These are phyloP conservation scores for Euglossa dilemma DNA, from an alignment of 1,140 invertebrate genomes.

Conservation along the genomic window DNA sequence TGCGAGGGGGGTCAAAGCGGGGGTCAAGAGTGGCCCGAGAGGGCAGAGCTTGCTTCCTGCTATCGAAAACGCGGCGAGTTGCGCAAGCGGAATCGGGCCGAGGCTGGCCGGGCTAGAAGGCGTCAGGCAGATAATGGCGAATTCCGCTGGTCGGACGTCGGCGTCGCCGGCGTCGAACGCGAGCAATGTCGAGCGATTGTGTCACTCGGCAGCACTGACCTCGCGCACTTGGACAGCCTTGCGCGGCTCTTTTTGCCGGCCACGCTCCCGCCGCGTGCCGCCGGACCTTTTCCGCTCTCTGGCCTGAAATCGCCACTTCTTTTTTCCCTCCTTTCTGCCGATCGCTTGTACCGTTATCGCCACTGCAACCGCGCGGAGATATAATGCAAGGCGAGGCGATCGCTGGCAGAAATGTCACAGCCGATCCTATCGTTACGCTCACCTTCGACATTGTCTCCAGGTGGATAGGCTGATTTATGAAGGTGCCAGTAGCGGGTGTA, in stretches of 20 bases:
- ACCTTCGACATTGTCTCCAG: slow-evolving; percentile 52
- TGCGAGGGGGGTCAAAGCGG: not conserved
- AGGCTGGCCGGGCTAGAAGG: not conserved
- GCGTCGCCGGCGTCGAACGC: slow-evolving; percentile 9
- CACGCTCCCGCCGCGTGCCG: not conserved
- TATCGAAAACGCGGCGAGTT: not conserved
- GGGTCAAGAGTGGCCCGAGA: not conserved
- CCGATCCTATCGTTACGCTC: slow-evolving; percentile 57
- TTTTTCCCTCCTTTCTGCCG: not conserved
- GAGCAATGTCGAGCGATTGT: slow-evolving; percentile 54
- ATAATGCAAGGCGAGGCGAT: slow-evolving; percentile 53
- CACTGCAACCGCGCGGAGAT: not conserved
- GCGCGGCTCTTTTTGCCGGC: slow-evolving; percentile 21
- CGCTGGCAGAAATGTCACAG: slow-evolving; percentile 58
- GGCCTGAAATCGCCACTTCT: not conserved
- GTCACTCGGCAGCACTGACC: slow-evolving; percentile 57
- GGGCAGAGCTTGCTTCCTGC: not conserved
- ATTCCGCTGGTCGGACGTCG: slow-evolving; percentile 29
- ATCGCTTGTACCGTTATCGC: slow-evolving; percentile 42
- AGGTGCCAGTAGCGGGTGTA: not conserved
- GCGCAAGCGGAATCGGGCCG: not conserved
- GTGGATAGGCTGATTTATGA: not conserved
- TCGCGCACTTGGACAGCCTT: slow-evolving; percentile 48
- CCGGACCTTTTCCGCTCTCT: not conserved
- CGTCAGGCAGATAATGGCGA: slow-evolving; percentile 27